Percentiles rank a stretch among this genome's conserved stretches.
Conservation (phyloP, 2,113 vertebrate genomes). For the Delphinapterus leucas region DNA sequence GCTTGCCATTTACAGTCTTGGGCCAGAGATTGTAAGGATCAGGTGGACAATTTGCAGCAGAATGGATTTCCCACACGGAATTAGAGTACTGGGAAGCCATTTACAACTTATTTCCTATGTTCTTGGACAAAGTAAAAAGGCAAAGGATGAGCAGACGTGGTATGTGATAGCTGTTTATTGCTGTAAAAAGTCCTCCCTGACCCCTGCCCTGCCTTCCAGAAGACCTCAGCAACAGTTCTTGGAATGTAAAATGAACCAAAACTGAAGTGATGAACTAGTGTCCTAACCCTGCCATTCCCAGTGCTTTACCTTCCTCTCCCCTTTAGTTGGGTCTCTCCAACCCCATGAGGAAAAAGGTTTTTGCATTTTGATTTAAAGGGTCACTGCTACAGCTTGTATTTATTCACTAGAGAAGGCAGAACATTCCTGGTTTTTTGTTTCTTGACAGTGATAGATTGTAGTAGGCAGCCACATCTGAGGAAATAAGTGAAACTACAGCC, state of each 20-base stretch:
- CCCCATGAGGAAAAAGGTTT: constrained; percentile 28
- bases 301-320: neutral
- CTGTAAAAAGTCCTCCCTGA: neutral
- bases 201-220: accelerated
- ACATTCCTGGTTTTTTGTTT: constrained; percentile 77
- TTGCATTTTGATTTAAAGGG: constrained; percentile 73
- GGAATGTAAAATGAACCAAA: neutral
- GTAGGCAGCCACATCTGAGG: constrained; percentile 66
- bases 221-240: neutral
- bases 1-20: neutral
- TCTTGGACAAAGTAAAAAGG: neutral
- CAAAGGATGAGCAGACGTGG: neutral
- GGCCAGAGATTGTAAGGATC: neutral
- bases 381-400: constrained; percentile 70
- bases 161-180: neutral
- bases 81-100: constrained; percentile 28
- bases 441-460: constrained; percentile 80
- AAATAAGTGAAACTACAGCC: constrained; percentile 74
- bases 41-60: neutral
- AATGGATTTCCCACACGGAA: neutral
- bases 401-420: constrained; percentile 67
- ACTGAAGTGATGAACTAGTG: neutral
- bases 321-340: constrained; percentile 66
- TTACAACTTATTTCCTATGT: constrained; percentile 22
- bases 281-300: neutral